phyloP scores from a whole-genome alignment of 2,113 vertebrate species.

The Tenebrosternarchus preto region DNA sequence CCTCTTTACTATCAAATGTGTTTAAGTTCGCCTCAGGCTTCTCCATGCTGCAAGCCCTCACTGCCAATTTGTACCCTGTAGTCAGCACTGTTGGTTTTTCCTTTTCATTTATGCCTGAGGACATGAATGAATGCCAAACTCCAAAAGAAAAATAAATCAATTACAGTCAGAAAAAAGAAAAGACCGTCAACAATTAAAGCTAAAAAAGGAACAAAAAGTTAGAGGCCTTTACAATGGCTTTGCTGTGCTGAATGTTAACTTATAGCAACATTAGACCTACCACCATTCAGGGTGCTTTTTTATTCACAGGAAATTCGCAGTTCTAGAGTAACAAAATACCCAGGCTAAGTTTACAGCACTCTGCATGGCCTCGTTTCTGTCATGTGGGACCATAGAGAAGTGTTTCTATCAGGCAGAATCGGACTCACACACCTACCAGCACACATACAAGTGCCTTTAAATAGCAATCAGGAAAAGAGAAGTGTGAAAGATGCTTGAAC shows the following conservation, averaged over 20 bases:
- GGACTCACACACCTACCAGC: not conserved
- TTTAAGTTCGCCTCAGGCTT: not conserved
- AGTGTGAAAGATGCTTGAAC: constrained; percentile 48
- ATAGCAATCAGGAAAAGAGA: constrained; percentile 53
- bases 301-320: constrained; percentile 40
- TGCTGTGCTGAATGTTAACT: not conserved
- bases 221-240: not conserved
- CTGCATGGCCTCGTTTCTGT: not conserved
- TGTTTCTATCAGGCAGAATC: not conserved
- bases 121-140: not conserved
- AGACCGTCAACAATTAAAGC: not conserved
- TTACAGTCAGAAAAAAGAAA: not conserved
- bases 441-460: constrained; percentile 33
- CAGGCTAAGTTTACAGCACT: constrained; percentile 21
- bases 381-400: constrained; percentile 11
- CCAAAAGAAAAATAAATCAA: not conserved
- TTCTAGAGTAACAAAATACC: constrained; percentile 20
- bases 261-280: not conserved
- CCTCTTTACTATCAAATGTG: constrained; percentile 35
- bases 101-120: not conserved
- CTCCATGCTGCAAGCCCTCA: constrained; percentile 3
- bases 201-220: constrained; percentile 20
- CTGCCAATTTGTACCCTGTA: not conserved
- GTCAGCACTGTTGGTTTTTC: not conserved
- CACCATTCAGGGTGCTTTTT: not conserved